These are phyloP conservation scores for Gastrophryne carolinensis DNA, from an alignment of 2,797 vertebrate species.

Conservation along the genomic window DNA sequence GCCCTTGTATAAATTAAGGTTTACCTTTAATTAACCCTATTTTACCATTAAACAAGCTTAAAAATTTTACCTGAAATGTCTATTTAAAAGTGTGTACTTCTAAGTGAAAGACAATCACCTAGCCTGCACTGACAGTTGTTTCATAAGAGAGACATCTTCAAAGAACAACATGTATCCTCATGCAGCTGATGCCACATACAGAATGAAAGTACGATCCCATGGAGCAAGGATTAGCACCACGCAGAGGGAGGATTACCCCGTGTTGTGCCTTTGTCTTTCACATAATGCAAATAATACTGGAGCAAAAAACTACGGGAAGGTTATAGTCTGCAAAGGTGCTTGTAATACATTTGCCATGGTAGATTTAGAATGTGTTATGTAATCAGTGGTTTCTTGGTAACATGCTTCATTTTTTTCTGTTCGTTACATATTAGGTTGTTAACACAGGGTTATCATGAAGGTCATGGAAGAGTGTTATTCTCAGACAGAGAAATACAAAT, in stretches of 20 bases:
- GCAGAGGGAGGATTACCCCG: conserved; percentile 26
- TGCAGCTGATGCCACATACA: background rate
- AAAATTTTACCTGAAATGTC: background rate
- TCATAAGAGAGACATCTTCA: conserved; percentile 46
- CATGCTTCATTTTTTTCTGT: too few relatives aligned
- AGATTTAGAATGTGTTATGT: background rate
- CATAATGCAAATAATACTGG: conserved; percentile 6
- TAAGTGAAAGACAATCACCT: background rate
- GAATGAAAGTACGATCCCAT: conserved; percentile 11
- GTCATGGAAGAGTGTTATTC: too few relatives aligned
- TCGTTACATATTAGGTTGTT: too few relatives aligned
- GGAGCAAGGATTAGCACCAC: conserved; percentile 28
- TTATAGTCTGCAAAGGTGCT: background rate
- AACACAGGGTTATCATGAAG: too few relatives aligned
- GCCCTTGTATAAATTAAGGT: background rate
- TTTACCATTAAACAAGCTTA: background rate
- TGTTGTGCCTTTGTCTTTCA: conserved; percentile 14
- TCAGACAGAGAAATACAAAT: too few relatives aligned
- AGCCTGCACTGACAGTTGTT: background rate
- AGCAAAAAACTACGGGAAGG: conserved; percentile 23
- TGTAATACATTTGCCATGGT: background rate
- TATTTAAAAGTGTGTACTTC: background rate
- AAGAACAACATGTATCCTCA: conserved; percentile 47
- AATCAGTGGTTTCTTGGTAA: background rate
- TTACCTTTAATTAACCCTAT: background rate